These are phyloP conservation scores for Xylocopa sonorina DNA, from an alignment of 1,140 invertebrate genomes.

Conservation along the genomic window DNA sequence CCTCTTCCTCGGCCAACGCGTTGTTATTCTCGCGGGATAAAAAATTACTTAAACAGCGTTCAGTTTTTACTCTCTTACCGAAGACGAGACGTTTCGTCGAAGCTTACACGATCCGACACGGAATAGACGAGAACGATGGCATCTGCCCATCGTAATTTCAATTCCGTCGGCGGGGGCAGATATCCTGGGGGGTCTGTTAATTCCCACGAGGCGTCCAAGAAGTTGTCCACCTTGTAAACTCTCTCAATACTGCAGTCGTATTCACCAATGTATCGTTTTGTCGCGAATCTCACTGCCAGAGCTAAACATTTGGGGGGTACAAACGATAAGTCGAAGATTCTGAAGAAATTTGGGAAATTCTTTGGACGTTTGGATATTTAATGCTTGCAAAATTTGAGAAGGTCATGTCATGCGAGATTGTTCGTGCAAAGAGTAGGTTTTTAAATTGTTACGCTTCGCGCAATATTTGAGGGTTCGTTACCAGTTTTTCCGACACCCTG, in stretches of 20 bases:
- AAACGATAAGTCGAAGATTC: not conserved
- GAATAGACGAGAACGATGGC: constrained; percentile 93
- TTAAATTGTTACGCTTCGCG: no score
- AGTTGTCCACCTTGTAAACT: constrained; percentile 82
- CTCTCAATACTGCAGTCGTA: constrained; percentile 91
- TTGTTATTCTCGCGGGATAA: no score
- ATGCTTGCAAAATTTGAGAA: not conserved
- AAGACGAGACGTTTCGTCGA: constrained; percentile 91
- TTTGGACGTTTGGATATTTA: not conserved
- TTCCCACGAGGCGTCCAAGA: constrained; percentile 57
- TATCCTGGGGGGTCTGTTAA: constrained; percentile 63
- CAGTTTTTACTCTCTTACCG: constrained; percentile 85
- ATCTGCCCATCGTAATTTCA: constrained; percentile 91
- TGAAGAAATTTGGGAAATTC: not conserved
- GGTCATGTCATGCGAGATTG: no score
- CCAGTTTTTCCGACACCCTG: constrained; percentile 91
- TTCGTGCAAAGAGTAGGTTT: no score
- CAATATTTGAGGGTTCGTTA: no score
- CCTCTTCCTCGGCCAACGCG: not conserved
- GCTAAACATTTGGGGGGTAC: constrained; percentile 84
- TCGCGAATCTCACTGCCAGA: constrained; percentile 91
- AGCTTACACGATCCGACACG: constrained; percentile 91
- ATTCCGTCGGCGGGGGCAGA: constrained; percentile 79
- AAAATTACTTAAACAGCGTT: not conserved
- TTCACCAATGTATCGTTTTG: constrained; percentile 91